Evolutionary conservation across 2,797 vertebrate species (phyloP), one percentile per base, ranked within the genome.

Genomic region (Falco berigora): DNA sequence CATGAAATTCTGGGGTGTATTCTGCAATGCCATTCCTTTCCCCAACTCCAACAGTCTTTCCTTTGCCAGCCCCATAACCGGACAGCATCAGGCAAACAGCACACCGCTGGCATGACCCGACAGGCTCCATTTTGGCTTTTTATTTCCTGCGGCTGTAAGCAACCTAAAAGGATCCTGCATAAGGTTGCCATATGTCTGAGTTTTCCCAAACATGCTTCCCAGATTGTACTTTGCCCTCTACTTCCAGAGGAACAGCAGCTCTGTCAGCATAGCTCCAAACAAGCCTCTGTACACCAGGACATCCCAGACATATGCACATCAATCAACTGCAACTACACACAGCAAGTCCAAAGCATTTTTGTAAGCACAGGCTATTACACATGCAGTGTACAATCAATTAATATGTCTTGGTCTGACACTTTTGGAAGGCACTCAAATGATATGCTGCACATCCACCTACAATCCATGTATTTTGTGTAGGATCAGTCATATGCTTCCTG

Each of bases 271-370:
- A 46, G 58, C 62, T 81, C 69, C 66, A 42, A n/a, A 52, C 17
- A 63, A 56, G 59, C 46, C n/a, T 42, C 76, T 32, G 36, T 19
- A 49, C 20, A n/a, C 10, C 0, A 0, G 42, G 36, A 64, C 38
- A n/a, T 5, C 47, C 23, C 44, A 55, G 71, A 62, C 55, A 32
- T 1, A 0, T 4, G n/a, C 59, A 40, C 78, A 71, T 34, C 59
- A 27, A 55, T 19, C 71, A 34, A 9, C 27, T 6, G 32, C 67
- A 56, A 36, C 59, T 27, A 32, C 22, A 14, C 15, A 4, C 30
- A 59, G 63, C 1, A 10, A 62, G 24, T 4, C 18, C 1, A 0
- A 50, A 73, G n/a, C 40, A 8, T 27, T 68, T 63, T 20, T n/a
- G 22, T 25, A 59, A 93, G 86, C 76, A 34, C 30, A 5, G 66